These are phyloP conservation scores for Agrotis segetum DNA, from an alignment of 2,888 invertebrate genomes.

Conservation along the genomic window DNA sequence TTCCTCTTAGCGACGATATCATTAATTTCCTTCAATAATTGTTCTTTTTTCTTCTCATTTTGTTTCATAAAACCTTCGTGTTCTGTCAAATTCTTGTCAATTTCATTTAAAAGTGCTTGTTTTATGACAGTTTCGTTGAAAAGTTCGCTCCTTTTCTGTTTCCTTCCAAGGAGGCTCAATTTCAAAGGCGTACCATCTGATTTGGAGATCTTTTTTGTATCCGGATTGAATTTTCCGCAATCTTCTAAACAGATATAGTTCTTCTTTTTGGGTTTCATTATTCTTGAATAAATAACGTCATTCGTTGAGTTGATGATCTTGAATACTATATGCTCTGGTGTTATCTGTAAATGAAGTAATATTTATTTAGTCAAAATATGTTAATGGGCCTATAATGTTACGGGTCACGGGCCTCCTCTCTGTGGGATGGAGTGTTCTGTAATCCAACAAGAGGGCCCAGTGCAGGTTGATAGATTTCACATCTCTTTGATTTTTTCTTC, in stretches of 20 bases:
- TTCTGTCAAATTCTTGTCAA: background rate
- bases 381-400: no score
- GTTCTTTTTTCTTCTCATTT: no score
- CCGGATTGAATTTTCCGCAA: constrained; percentile 73
- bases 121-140: background rate
- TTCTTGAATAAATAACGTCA: constrained; percentile 78
- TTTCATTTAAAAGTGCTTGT: background rate
- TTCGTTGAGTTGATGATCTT: constrained; percentile 75
- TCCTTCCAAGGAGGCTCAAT: constrained; percentile 41
- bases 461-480: no score
- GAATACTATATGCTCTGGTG: constrained; percentile 72
- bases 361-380: no score
- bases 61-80: background rate
- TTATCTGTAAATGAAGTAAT: constrained; percentile 71
- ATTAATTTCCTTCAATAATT: no score
- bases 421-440: no score
- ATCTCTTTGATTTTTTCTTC: no score
- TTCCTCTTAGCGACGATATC: no score
- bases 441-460: no score
- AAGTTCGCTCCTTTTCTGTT: constrained; percentile 4
- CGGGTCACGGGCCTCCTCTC: no score
- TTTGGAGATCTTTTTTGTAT: constrained; percentile 63
- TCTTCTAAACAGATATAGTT: constrained; percentile 75
- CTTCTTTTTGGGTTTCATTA: constrained; percentile 75
- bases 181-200: constrained; percentile 64